Evolutionary conservation across 2,888 invertebrate genomes (phyloP).

Genomic region (Podabrus alpinus): DNA sequence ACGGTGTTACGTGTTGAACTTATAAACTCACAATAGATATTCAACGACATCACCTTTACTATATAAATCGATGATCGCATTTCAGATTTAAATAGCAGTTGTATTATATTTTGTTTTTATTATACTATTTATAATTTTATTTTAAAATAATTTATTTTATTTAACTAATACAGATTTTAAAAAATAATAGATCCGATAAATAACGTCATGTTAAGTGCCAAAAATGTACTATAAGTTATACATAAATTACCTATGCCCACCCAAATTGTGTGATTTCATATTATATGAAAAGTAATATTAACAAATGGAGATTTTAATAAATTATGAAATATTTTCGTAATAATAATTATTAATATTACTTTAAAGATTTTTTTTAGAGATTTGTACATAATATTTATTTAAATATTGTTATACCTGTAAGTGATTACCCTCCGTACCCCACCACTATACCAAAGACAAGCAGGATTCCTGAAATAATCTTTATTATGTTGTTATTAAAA

Average conservation of each 20-base stretch:
- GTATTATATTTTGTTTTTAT: background rate
- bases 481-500: background rate
- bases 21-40: background rate
- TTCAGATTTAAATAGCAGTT: background rate
- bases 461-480: background rate
- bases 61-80: background rate
- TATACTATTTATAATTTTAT: background rate
- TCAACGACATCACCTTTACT: background rate
- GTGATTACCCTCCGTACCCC: background rate
- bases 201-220: background rate
- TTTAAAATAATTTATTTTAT: background rate
- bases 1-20: background rate
- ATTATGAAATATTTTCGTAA: background rate
- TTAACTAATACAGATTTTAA: background rate
- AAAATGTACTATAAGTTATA: background rate
- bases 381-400: background rate
- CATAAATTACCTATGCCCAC: too few species aligned
- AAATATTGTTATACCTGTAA: background rate
- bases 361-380: background rate
- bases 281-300: too few species aligned
- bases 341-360: background rate
- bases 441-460: constrained; percentile 3
- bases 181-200: background rate
- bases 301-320: too few species aligned
- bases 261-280: too few species aligned